Conservation (phyloP, 2,888 invertebrate species). For the Keiferia lycopersicella region DNA sequence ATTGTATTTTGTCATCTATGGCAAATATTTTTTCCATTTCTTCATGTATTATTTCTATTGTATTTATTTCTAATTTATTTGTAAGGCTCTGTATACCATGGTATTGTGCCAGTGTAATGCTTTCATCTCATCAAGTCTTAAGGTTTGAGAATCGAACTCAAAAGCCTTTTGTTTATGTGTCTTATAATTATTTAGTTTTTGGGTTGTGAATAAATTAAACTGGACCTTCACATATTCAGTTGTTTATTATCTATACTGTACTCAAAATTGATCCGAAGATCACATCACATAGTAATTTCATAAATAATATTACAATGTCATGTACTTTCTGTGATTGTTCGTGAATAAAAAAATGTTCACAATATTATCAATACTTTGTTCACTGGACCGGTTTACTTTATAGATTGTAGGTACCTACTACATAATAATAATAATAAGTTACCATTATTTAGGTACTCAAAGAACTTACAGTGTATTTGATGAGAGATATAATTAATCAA, state of each 20-base stretch:
- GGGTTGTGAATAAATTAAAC: constrained; percentile 55
- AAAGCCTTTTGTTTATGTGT: background rate
- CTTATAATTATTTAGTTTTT: background rate
- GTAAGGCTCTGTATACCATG: too few species aligned
- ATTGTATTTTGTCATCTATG: too few species aligned
- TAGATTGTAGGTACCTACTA: constrained; percentile 74
- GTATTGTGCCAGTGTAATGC: too few species aligned
- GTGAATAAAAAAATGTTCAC: constrained; percentile 81
- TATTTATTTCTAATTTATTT: too few species aligned
- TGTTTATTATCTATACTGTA: constrained; percentile 89
- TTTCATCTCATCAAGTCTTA: background rate
- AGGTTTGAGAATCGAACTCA: constrained; percentile 1
- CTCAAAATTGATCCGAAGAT: constrained; percentile 88
- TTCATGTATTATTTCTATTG: too few species aligned
- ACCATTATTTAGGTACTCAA: constrained; percentile 74
- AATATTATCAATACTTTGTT: constrained; percentile 81
- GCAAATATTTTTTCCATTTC: too few species aligned
- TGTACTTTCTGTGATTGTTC: constrained; percentile 80
- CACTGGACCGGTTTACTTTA: constrained; percentile 80
- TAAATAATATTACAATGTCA: constrained; percentile 83
- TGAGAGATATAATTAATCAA: constrained; percentile 75
- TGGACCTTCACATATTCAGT: constrained; percentile 83
- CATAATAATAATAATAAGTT: constrained; percentile 69
- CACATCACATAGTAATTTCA: constrained; percentile 87
- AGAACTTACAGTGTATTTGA: constrained; percentile 78